Percentiles rank a stretch among this genome's conserved stretches.
Evolutionary conservation across 2,888 invertebrate species (phyloP).

Genomic region (Dynastes tityus): DNA sequence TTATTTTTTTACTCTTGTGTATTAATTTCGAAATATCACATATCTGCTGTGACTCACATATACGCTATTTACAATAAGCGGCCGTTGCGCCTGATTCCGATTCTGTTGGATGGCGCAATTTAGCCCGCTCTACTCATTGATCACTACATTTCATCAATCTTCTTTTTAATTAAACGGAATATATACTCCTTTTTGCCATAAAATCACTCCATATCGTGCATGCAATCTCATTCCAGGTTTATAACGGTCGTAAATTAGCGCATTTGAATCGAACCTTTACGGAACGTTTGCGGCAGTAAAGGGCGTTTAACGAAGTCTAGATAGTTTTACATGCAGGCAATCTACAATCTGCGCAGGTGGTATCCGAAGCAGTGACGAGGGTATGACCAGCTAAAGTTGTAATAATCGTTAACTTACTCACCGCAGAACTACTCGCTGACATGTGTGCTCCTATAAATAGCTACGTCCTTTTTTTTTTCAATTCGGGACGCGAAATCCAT

Average conservation of each 20-base stretch:
- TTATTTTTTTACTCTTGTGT: no score
- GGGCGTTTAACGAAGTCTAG: slow-evolving; percentile 3
- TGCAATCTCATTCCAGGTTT: slow-evolving; percentile 9
- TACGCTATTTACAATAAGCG: no score
- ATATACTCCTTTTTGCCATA: slow-evolving; percentile 9
- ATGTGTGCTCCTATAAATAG: slow-evolving; percentile 26
- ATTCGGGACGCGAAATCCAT: background rate
- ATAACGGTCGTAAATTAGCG: slow-evolving; percentile 24
- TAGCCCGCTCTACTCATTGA: no score
- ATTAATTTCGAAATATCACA: no score
- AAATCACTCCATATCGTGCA: slow-evolving; percentile 9
- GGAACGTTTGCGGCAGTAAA: background rate
- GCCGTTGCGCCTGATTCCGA: no score
- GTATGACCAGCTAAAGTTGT: slow-evolving; percentile 14
- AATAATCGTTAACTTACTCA: slow-evolving; percentile 21
- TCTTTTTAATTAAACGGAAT: background rate
- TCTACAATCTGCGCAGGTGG: slow-evolving; percentile 27
- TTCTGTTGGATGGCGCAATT: no score
- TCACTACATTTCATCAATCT: no score
- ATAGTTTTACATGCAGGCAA: slow-evolving; percentile 4
- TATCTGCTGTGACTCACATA: no score
- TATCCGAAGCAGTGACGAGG: slow-evolving; percentile 26
- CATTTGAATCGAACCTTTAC: slow-evolving; percentile 3
- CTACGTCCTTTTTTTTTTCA: background rate
- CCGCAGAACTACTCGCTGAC: slow-evolving; percentile 7